phyloP scores from a whole-genome alignment of 2,888 invertebrate genomes.

The Yponomeuta evonymella region DNA sequence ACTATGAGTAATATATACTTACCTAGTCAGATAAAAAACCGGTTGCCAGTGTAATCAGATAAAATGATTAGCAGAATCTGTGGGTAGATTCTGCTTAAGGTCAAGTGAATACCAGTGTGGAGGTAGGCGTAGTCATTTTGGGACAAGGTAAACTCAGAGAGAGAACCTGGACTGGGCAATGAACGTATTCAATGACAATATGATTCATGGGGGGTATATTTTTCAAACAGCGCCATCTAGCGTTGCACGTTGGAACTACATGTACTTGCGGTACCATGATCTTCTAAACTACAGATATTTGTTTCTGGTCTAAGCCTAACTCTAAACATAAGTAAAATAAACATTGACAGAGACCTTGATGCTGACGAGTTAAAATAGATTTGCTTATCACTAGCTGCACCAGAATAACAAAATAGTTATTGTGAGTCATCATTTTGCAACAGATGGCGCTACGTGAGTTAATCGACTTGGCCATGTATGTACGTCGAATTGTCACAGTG shows the following conservation, averaged over 20 bases:
- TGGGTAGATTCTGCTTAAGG: not conserved
- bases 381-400: no score
- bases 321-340: no score
- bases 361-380: no score
- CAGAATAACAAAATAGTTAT: no score
- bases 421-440: no score
- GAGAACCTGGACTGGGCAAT: not conserved
- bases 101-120: not conserved
- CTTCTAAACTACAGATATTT: no score
- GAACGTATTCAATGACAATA: not conserved
- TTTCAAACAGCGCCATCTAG: slow-evolving; percentile 9
- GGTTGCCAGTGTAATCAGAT: not conserved
- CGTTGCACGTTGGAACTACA: no score
- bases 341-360: no score
- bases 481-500: no score
- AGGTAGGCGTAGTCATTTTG: not conserved
- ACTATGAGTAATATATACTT: not conserved
- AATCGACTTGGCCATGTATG: no score
- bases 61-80: not conserved
- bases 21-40: slow-evolving; percentile 2
- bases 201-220: not conserved
- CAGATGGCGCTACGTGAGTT: not conserved
- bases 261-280: no score
- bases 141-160: not conserved
- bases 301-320: no score